Base-by-base conservation (phyloP, 2,113 vertebrate species). In the Picathartes gymnocephalus region DNA sequence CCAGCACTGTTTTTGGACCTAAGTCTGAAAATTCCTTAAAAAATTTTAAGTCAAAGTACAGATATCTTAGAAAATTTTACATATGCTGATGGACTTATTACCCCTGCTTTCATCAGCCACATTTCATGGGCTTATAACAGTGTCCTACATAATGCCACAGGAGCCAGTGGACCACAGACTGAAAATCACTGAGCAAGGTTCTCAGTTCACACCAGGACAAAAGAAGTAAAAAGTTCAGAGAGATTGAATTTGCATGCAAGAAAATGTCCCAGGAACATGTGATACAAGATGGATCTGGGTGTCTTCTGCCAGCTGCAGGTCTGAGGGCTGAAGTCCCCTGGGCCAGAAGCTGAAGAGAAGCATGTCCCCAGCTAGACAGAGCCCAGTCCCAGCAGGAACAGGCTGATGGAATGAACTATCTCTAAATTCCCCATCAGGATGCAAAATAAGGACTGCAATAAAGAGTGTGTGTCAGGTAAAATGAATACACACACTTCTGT, bases 141-240 rank as follows among this genome's bases (percentile, higher is more conserved):
- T 7, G 39, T 35, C 7, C 28, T 11, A 13, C 0, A 0, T 3
- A 65, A 30, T 39, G 71, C n/a, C 71, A 58, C 3, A 53, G 35
- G 7, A 24, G 35, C 33, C 66, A 71, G 37, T 2, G 20, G 23
- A 60, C 6, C 66, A 68, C 28, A 82, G 39, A 39, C 27, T 62
- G 44, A 81, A 66, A 50, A 57, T 9, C 50, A 39, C 15, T 8
- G 35, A 64, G 30, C 47, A 48, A 66, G 17, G 44, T 64, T n/a
- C 16, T 53, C 58, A 74, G 19, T 39, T 76, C 62, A 54, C 12
- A 30, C 27, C 5, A 27, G 23, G 23, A 30, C 35, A 83, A 62
- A 77, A 62, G n/a, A 80, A 28, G 21, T 35, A 76, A 91, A 0
- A 7, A 71, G 60, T 31, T 11, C 42, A 68, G 25, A 80, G 53